Evolutionary conservation across 2,888 invertebrate species (phyloP).

Genomic region (Cheilosia urbana): DNA sequence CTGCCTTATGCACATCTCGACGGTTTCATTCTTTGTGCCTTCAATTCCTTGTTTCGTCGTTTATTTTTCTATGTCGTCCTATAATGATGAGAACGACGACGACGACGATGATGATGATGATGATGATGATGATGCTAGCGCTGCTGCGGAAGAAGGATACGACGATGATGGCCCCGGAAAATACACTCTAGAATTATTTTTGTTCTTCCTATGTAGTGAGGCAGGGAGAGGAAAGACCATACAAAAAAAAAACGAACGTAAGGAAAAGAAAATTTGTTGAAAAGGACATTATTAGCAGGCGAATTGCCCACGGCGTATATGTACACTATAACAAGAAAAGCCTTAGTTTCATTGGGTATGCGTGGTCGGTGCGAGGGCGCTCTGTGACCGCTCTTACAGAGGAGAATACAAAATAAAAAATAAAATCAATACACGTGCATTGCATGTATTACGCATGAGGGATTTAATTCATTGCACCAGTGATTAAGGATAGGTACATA

Average conservation of each 20-base stretch:
- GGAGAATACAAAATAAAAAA: neutral
- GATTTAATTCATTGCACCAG: conserved; percentile 63
- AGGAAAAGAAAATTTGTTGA: conserved; percentile 68
- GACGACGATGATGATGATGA: conserved; percentile 28
- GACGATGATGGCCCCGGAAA: conserved; percentile 68
- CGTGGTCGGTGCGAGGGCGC: neutral
- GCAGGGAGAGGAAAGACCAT: conserved; percentile 28
- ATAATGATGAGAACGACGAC: conserved; percentile 63
- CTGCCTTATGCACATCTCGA: conserved; percentile 58
- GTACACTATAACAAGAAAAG: conserved; percentile 23
- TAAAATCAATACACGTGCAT: conserved; percentile 59
- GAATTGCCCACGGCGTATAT: conserved; percentile 64
- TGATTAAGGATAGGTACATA: conserved; percentile 51
- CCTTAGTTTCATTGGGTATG: conserved; percentile 41
- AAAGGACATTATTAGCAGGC: conserved; percentile 71
- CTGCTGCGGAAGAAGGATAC: conserved; percentile 43
- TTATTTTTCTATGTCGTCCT: conserved; percentile 50
- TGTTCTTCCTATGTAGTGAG: conserved; percentile 55
- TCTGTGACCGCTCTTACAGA: neutral
- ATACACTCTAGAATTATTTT: conserved; percentile 70
- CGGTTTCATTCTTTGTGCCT: conserved; percentile 35
- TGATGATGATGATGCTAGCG: conserved; percentile 27
- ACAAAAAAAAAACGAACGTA: conserved; percentile 30
- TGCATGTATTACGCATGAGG: conserved; percentile 63
- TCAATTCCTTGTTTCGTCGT: conserved; percentile 25